Evolutionary conservation across 2,888 invertebrate species (phyloP), one percentile per base, ranked within the genome.

Genomic region (Erannis defoliaria): DNA sequence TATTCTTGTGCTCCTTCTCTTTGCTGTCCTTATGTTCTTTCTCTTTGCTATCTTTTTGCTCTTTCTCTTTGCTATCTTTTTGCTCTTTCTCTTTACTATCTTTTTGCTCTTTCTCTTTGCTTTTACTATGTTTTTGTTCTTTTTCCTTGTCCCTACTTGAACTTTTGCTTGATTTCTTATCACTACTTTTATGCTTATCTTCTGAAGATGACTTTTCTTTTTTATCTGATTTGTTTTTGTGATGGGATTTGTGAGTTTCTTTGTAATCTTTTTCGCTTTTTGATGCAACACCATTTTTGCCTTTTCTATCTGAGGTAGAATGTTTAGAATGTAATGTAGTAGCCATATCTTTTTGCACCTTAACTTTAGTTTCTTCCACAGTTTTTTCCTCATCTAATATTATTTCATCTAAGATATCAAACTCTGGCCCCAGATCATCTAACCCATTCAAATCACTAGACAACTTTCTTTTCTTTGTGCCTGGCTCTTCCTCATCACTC

Each of bases 401-500:
- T 42, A 42, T 93, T 83, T 93, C 88, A 71, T 86, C 93, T 62
- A 93, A 76, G 42, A 93, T 91, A 76, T 93, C 93, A 86, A 93
- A 93, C 74, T 93, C 93, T 59, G 89, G 80, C 5, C 90, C 92
- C 62, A 93, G 77, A 54, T 93, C 92, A 82, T 93, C 93, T 40
- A 93, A 77, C 5, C 85, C 87, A 76, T 90, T 90, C 1, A 93
- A 75, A 65, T 92, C 91, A 78, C 67, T 80, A 49, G 89, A 84
- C 49, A 86, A 42, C 74, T 90, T 93, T 26, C 62, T 74, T 78
- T 89, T 93, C 64, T 93, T 93, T 16, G 57, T 55, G 10, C 80
- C 77, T 59, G 92, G 89, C 72, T 92, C 93, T 45, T 93, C 92
- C 73, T 93, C 93, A 79, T 93, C 93, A 82, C 93, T 93, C 33